Evolutionary conservation across 2,888 invertebrate genomes (phyloP).

Genomic region (Tribolium freemani): DNA sequence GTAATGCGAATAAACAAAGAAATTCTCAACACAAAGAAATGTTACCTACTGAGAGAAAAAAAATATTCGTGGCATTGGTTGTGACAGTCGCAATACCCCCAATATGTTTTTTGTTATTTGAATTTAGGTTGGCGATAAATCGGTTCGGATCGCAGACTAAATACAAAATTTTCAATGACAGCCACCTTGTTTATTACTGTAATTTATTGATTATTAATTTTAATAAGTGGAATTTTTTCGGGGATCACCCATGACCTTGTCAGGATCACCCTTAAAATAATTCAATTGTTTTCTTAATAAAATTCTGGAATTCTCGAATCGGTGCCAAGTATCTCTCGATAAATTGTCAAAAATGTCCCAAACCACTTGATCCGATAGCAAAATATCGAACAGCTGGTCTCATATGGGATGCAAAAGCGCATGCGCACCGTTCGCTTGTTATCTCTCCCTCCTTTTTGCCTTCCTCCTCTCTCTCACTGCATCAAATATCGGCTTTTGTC

Average conservation of each 20-base stretch:
- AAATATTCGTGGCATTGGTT: background rate
- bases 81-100: background rate
- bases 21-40: background rate
- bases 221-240: background rate
- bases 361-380: background rate
- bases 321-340: background rate
- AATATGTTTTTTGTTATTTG: too few species aligned
- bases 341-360: constrained; percentile 1
- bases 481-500: constrained; percentile 36
- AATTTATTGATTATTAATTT: background rate
- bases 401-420: background rate
- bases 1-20: background rate
- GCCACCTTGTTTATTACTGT: background rate
- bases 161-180: background rate
- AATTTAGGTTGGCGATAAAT: background rate
- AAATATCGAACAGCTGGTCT: constrained; percentile 38
- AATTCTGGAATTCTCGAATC: background rate
- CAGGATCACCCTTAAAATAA: background rate
- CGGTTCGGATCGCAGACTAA: background rate
- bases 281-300: background rate
- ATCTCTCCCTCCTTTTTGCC: constrained; percentile 33
- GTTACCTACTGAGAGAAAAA: background rate
- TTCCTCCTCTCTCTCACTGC: constrained; percentile 29
- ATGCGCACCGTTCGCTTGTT: constrained; percentile 26
- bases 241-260: background rate